Evolutionary conservation across 2,888 invertebrate genomes (phyloP).

Genomic region (Oscheius sp.): DNA sequence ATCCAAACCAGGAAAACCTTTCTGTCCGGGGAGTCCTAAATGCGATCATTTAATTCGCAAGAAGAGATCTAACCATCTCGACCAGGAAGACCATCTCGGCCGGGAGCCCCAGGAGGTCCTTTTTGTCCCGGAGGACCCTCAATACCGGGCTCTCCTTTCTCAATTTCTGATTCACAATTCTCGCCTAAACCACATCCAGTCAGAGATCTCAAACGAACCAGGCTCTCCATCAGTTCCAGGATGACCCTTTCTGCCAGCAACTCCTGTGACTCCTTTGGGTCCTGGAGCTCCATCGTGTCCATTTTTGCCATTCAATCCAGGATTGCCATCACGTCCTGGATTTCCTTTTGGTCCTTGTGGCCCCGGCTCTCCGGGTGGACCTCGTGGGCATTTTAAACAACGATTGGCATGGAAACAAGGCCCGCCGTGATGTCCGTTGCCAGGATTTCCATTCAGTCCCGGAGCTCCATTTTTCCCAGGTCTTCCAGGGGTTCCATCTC

Average conservation of each 20-base stretch:
- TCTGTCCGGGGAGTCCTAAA: slow-evolving; percentile 7
- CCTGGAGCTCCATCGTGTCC: slow-evolving; percentile 32
- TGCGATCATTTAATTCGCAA: neutral
- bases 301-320: slow-evolving; percentile 41
- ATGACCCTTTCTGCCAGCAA: neutral
- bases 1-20: slow-evolving; percentile 38
- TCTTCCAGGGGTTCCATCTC: slow-evolving; percentile 15
- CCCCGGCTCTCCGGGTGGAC: slow-evolving; percentile 45
- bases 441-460: slow-evolving; percentile 34
- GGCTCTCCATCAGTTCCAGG: slow-evolving; percentile 31
- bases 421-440: slow-evolving; percentile 25
- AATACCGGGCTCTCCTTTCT: slow-evolving; percentile 40
- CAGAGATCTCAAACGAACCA: slow-evolving; percentile 21
- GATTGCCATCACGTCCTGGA: slow-evolving; percentile 37
- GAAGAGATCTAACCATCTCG: slow-evolving; percentile 31
- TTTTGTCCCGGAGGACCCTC: slow-evolving; percentile 30
- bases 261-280: neutral
- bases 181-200: neutral
- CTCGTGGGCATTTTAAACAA: slow-evolving; percentile 43
- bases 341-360: slow-evolving; percentile 29
- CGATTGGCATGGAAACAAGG: slow-evolving; percentile 33
- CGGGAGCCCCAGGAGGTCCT: slow-evolving; percentile 49
- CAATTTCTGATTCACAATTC: neutral
- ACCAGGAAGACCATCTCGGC: slow-evolving; percentile 47
- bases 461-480: slow-evolving; percentile 6